phyloP scores from a whole-genome alignment of 1,140 invertebrate genomes.

The Papilio polyxenes region DNA sequence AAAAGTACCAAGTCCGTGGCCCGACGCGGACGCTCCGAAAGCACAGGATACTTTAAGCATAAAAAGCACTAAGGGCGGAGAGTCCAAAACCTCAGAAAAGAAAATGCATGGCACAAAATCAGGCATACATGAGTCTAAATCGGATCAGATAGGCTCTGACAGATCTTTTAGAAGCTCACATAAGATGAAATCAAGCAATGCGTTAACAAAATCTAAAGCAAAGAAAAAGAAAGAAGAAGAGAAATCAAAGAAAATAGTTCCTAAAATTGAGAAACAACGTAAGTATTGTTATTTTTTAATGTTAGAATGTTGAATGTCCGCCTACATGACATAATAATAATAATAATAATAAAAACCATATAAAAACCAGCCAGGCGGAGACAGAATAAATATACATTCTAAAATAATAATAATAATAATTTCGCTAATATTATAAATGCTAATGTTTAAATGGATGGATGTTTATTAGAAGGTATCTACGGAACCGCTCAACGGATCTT shows the following conservation, averaged over 20 bases:
- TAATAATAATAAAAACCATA: too few relatives aligned
- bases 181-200: conserved; percentile 45
- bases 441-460: too few relatives aligned
- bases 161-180: conserved; percentile 24
- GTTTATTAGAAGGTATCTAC: too few relatives aligned
- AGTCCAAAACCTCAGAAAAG: conserved; percentile 42
- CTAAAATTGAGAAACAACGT: conserved; percentile 57
- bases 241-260: conserved; percentile 53
- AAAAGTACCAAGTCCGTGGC: conserved; percentile 61
- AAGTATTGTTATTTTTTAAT: conserved; percentile 50
- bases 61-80: conserved; percentile 55
- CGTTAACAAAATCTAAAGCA: conserved; percentile 49
- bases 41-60: conserved; percentile 51
- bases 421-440: too few relatives aligned
- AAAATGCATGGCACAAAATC: neutral
- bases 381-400: too few relatives aligned
- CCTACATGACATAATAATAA: neutral
- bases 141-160: conserved; percentile 17
- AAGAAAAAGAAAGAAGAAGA: conserved; percentile 46
- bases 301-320: neutral
- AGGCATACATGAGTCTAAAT: conserved; percentile 21
- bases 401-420: neutral
- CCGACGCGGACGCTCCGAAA: conserved; percentile 57
- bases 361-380: too few relatives aligned
- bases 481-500: too few relatives aligned